Conservation (phyloP, 1,140 invertebrate genomes). For the Bilobella aurantiaca region DNA sequence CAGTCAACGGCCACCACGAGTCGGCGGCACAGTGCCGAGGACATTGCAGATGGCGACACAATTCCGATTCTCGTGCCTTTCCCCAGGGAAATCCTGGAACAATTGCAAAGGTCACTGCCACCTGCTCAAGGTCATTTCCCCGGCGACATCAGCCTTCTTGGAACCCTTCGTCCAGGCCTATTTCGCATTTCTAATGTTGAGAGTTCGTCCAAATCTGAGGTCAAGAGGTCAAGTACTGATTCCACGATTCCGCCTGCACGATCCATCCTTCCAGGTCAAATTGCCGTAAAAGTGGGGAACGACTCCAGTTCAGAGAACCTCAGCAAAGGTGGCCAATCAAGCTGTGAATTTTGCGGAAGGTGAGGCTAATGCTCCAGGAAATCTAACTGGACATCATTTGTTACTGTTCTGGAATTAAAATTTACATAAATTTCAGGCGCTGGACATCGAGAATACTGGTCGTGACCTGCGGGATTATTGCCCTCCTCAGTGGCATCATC, state of each 20-base stretch:
- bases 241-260: no score
- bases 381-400: no score
- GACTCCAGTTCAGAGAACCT: no score
- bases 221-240: no score
- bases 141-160: neutral
- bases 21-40: neutral
- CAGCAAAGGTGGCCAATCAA: no score
- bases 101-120: neutral
- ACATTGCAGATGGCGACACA: neutral
- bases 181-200: no score
- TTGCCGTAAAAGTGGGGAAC: no score
- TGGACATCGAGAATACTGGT: neutral
- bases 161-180: no score
- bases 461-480: neutral
- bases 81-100: neutral
- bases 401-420: neutral
- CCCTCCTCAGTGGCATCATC: neutral
- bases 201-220: no score
- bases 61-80: neutral
- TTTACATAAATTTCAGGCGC: neutral
- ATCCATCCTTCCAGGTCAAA: no score
- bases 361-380: no score
- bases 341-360: no score
- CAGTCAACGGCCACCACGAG: neutral
- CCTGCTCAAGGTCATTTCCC: neutral